phyloP scores from a whole-genome alignment of 2,888 invertebrate genomes.

The Spicauda simplicius region DNA sequence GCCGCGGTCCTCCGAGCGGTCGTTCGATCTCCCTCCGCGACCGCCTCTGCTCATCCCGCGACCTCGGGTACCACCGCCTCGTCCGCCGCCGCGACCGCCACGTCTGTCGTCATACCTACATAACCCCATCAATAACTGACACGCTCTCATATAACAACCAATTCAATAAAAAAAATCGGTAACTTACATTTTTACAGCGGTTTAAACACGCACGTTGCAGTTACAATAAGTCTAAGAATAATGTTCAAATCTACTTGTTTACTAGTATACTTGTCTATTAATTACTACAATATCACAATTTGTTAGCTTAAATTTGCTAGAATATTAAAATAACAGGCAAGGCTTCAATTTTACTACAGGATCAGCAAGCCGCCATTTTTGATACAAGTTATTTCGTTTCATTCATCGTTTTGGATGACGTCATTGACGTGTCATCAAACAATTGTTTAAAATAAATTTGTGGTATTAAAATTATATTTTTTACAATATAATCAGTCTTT shows the following conservation, averaged over 20 bases:
- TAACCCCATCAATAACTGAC: constrained; percentile 39
- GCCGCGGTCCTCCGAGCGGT: constrained; percentile 76
- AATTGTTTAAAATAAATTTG: too few species aligned
- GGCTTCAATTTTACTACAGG: constrained; percentile 37
- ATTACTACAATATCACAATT: constrained; percentile 19
- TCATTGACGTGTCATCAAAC: constrained; percentile 8
- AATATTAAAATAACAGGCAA: constrained; percentile 25
- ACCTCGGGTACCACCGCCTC: constrained; percentile 61
- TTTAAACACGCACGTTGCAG: constrained; percentile 18
- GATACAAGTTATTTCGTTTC: constrained; percentile 32
- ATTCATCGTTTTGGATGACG: constrained; percentile 22
- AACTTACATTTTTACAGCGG: constrained; percentile 56
- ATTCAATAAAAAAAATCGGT: constrained; percentile 33
- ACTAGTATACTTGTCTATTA: not conserved
- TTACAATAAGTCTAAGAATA: constrained; percentile 6
- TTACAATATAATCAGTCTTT: too few species aligned
- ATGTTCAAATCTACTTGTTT: constrained; percentile 9
- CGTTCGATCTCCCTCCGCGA: constrained; percentile 66
- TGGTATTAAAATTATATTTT: too few species aligned
- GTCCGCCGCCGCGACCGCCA: constrained; percentile 67
- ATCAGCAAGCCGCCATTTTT: constrained; percentile 44
- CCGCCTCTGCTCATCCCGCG: constrained; percentile 43
- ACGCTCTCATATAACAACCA: constrained; percentile 38
- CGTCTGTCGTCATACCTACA: constrained; percentile 83
- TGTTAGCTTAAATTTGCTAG: constrained; percentile 8